These are phyloP conservation scores for Scyliorhinus canicula DNA, from an alignment of 2,797 vertebrate genomes.

Conservation along the genomic window DNA sequence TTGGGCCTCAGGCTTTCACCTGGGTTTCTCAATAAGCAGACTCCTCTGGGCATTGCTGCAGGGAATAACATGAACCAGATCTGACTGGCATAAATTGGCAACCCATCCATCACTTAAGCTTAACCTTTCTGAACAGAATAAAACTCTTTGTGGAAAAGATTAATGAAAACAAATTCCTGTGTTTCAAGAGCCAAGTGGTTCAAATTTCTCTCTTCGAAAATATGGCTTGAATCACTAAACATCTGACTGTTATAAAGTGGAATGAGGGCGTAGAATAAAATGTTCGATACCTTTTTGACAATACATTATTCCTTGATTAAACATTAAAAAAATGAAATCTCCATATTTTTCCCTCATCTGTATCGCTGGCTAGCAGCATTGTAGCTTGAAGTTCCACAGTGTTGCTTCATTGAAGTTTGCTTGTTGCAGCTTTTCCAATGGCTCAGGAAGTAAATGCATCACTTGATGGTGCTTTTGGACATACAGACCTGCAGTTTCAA, in stretches of 20 bases:
- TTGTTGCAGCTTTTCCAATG: no score
- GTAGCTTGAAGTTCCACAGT: not conserved
- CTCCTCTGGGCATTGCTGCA: not conserved
- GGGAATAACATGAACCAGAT: constrained; percentile 28
- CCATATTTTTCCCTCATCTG: not conserved
- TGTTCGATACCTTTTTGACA: not conserved
- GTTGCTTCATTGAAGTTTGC: not conserved
- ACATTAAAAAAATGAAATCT: constrained; percentile 18
- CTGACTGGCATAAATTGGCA: constrained; percentile 20
- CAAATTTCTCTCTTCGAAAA: constrained; percentile 12
- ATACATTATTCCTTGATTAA: constrained; percentile 13
- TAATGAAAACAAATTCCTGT: constrained; percentile 36
- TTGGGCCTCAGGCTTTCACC: constrained; percentile 20
- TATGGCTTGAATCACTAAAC: constrained; percentile 35
- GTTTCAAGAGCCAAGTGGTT: constrained; percentile 24
- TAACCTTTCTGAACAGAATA: constrained; percentile 8
- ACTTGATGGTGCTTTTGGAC: not conserved
- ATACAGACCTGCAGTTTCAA: not conserved
- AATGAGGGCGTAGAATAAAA: not conserved
- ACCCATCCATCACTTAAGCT: constrained; percentile 22
- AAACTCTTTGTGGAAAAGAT: constrained; percentile 29
- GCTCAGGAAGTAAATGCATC: not conserved
- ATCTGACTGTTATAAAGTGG: constrained; percentile 31
- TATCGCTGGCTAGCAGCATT: not conserved
- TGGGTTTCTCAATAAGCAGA: not conserved